Evolutionary conservation across 92 coral and sea anemone genomes (phyloP), one percentile per base, ranked within the genome.

Genomic region (Porites evermanni): DNA sequence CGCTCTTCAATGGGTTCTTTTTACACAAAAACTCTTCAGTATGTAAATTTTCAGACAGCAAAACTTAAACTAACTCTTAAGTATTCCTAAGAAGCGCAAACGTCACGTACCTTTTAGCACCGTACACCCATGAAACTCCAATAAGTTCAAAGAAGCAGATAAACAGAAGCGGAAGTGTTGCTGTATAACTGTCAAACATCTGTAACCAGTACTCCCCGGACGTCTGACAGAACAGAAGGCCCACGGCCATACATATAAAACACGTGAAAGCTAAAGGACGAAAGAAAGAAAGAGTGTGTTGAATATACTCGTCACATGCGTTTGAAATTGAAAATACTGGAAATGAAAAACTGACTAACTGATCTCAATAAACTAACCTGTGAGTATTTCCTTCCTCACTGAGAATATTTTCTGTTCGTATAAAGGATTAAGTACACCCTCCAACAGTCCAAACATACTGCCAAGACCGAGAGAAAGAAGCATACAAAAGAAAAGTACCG

Each of bases 121-220:
- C 98, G 53, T 95, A 93, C 24, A 95, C 86, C 78, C 90, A 95
- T 58, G 86, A 86, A 3, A 95, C 97, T 47, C 94, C 95, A 63
- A 95, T 24, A 70, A 95, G 84, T 75, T 95, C 98, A 68, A 93
- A 88, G 70, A 93, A 87, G 24, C 93, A 94, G 13, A 93, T 88
- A 11, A 87, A 54, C 50, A 95, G 64, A 51, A 95, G 91, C 5
- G 95, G 95, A 65, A 95, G 87, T 29, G 91, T 91, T 78, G 88
- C 94, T n/a, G 96, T 86, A 78, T 82, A 95, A 4, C 90, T 79
- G 75, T 95, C 96, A 29, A 95, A 95, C 92, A 91, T 80, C 85
- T 95, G 98, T 8, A 95, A 77, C 98, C 98, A 95, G 86, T 93
- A 95, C 84, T 95, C 98, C 74, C 98, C 98, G 13, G 98, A 93